Evolutionary conservation across 2,797 vertebrate species (phyloP).

Genomic region (Acanthornis magna): DNA sequence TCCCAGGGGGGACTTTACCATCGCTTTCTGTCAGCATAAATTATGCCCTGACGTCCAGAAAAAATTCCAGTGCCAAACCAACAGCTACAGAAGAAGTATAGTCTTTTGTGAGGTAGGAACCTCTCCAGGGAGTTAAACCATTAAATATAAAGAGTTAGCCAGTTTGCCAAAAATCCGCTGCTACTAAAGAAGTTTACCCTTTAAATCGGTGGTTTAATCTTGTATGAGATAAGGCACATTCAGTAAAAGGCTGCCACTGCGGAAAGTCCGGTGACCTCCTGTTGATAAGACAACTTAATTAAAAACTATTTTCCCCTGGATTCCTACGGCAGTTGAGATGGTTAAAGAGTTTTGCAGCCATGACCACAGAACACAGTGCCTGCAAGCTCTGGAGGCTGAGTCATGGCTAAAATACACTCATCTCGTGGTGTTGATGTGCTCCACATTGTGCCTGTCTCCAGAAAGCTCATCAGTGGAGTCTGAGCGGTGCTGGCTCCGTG

Average conservation of each 20-base stretch:
- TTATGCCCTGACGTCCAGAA: not conserved
- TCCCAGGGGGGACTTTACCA: not conserved
- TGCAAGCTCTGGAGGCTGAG: not conserved
- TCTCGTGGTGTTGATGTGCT: not conserved
- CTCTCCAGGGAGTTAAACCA: not conserved
- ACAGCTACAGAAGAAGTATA: not conserved
- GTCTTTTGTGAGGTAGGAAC: not conserved
- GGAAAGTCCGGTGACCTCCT: not conserved
- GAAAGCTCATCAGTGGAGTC: not conserved
- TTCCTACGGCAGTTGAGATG: not conserved
- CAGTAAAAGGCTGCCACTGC: not conserved
- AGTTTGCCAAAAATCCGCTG: not conserved
- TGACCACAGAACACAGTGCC: not conserved
- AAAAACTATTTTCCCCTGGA: constrained; percentile 1
- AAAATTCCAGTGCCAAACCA: not conserved
- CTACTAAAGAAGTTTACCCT: not conserved
- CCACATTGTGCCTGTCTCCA: not conserved
- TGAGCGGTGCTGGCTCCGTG: not conserved
- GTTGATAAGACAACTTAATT: constrained; percentile 36
- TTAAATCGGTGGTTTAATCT: not conserved
- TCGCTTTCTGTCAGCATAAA: not conserved
- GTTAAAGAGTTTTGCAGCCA: not conserved
- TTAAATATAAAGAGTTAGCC: not conserved
- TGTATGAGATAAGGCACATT: not conserved
- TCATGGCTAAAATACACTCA: constrained; percentile 25